These are phyloP conservation scores for Grammomys surdaster DNA, from an alignment of 2,113 vertebrate species.

Conservation along the genomic window DNA sequence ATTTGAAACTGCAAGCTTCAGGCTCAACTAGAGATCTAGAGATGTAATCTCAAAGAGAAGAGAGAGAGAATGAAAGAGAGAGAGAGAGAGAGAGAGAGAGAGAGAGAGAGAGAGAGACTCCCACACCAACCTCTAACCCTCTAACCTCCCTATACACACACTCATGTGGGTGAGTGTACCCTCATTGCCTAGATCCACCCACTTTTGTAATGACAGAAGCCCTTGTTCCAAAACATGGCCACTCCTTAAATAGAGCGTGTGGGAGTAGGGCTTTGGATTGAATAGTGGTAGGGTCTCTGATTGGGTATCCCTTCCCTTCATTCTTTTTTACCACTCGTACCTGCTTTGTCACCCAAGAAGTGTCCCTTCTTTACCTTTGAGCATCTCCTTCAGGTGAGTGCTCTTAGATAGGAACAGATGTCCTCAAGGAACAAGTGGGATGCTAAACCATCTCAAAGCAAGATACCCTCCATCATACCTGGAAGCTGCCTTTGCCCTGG, in stretches of 20 bases:
- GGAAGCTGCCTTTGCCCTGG: background rate
- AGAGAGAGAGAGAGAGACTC: no score
- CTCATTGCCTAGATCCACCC: no score
- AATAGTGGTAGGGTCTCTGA: background rate
- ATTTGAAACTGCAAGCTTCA: background rate
- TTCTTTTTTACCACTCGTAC: background rate
- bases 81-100: no score
- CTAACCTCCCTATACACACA: background rate
- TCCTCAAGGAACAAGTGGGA: background rate
- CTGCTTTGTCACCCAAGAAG: background rate
- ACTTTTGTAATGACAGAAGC: background rate
- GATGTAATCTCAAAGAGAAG: background rate
- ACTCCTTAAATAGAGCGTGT: background rate
- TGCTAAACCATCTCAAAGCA: background rate
- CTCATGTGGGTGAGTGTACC: background rate
- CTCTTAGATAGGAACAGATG: background rate
- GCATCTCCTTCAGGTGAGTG: background rate
- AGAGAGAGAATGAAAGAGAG: no score
- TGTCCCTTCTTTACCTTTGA: background rate
- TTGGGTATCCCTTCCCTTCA: background rate
- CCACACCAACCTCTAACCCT: background rate
- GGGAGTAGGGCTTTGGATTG: background rate
- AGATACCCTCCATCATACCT: background rate
- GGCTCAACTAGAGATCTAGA: no score
- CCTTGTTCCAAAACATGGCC: background rate